Percentiles rank a stretch among this genome's conserved stretches.
These are phyloP conservation scores for Eolophus roseicapilla DNA, from an alignment of 2,113 vertebrate genomes.

Conservation along the genomic window DNA sequence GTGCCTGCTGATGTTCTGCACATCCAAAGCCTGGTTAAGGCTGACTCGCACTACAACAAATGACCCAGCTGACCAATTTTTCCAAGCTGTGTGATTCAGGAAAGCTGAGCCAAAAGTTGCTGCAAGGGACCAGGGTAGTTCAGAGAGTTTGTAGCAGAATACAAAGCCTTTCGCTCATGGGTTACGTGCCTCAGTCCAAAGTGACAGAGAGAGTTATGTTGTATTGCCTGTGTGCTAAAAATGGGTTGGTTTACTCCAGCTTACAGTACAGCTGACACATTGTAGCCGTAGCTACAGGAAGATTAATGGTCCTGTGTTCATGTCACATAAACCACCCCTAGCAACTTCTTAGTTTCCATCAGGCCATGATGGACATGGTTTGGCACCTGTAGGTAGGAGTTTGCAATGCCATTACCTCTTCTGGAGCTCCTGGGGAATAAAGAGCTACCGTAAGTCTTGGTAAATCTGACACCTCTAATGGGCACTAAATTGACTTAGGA, in stretches of 20 bases:
- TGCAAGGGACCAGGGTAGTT: background rate
- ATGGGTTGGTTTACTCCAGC: background rate
- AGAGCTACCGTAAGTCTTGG: rapidly evolving
- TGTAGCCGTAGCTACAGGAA: rapidly evolving
- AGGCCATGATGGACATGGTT: background rate
- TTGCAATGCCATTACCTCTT: background rate
- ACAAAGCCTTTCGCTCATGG: background rate
- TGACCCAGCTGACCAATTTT: background rate
- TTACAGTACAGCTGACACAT: background rate
- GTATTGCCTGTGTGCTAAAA: background rate
- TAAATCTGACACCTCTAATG: background rate
- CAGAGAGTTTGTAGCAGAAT: background rate
- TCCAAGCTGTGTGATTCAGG: background rate
- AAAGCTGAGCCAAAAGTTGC: background rate
- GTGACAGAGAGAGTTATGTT: background rate
- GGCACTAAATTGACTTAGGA: background rate
- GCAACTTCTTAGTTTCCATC: background rate
- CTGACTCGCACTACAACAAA: background rate
- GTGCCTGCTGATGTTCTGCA: background rate
- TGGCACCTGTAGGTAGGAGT: background rate
- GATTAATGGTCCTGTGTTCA: background rate
- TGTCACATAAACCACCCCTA: background rate
- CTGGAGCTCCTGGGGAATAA: background rate
- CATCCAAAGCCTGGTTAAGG: background rate
- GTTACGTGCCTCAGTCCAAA: background rate